Conservation (phyloP, 2,797 vertebrate species). For the Intellagama lesueurii region DNA sequence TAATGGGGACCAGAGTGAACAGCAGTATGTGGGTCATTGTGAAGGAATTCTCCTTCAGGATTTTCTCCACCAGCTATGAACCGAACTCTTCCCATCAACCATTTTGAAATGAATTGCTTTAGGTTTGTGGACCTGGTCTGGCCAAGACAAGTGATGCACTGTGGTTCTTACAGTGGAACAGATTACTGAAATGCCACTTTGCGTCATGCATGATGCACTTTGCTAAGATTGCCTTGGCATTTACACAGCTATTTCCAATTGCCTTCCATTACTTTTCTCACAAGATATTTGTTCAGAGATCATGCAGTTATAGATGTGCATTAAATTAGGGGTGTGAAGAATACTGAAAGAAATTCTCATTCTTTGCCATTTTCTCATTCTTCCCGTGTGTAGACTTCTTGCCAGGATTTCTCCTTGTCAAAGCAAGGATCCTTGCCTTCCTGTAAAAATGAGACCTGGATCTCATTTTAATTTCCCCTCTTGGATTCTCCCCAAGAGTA, state of each 20-base stretch:
- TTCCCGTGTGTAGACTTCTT: too few relatives aligned
- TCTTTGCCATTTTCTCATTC: not conserved
- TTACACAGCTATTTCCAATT: not conserved
- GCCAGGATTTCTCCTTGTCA: too few relatives aligned
- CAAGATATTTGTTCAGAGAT: not conserved
- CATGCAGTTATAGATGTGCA: not conserved
- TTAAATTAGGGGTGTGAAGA: not conserved
- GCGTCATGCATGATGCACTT: not conserved
- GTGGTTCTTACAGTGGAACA: constrained; percentile 39
- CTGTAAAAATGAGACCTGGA: too few relatives aligned
- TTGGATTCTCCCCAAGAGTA: too few relatives aligned
- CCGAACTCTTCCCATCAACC: constrained; percentile 42
- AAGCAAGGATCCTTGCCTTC: too few relatives aligned
- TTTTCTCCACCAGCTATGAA: constrained; percentile 24
- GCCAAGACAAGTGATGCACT: constrained; percentile 8
- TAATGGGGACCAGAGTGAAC: constrained; percentile 29
- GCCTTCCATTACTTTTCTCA: not conserved
- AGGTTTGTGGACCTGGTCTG: constrained; percentile 51
- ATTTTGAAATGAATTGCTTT: constrained; percentile 53
- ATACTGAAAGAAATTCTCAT: not conserved
- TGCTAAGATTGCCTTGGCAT: not conserved
- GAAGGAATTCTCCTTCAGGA: constrained; percentile 37
- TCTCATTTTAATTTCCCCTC: too few relatives aligned
- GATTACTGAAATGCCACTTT: not conserved
- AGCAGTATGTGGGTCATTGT: not conserved